Base-by-base conservation (phyloP, 2,888 invertebrate species). In the Tyria jacobaeae region DNA sequence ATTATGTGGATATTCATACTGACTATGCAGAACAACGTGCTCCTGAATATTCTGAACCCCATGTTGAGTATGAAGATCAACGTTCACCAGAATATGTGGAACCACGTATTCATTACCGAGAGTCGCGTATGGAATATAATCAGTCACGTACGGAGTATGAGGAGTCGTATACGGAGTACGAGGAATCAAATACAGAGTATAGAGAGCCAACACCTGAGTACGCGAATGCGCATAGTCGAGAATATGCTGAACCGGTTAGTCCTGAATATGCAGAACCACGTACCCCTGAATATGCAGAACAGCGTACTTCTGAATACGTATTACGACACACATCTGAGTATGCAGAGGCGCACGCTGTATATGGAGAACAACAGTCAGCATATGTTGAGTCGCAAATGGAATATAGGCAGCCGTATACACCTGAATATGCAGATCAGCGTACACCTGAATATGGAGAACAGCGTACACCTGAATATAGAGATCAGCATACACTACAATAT, bases 171-270 rank as follows among this genome's bases (percentile, higher is more conserved):
- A n/a, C 49, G 34, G 24, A 24, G 15, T 54, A 54, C 37, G 41
- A 54, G 54, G 44, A 44, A 31, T 14, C 54, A 4, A 27, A 44
- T 44, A 44, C 21, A 1, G 44, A 39, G 31, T 55, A 55, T 31
- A 91, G 92, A 34, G 93, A 52, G n/a, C 12, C 55, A 9, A 58
- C 41, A n/a, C 31, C 47, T 1, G 37, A 37, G 21, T 39, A 58
- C 24, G 35, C 75, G 71, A 77, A 72, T 48, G 53, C 66, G 39
- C 76, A 70, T 31, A n/a, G 54, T 48, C 53, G 60, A 48, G 88
- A 89, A 84, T 80, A 81, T 64, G 27, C 34, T 31, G 39, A 54
- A 37, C 37, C 35, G 1, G 17, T 17, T 44, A 44, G 54, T 24
- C 51, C 51, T 21, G 56, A 62, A 3, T 52, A 62, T 39, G 47